Evolutionary conservation across 2,113 vertebrate species (phyloP).

Genomic region (Ivindomyrus marchei): DNA sequence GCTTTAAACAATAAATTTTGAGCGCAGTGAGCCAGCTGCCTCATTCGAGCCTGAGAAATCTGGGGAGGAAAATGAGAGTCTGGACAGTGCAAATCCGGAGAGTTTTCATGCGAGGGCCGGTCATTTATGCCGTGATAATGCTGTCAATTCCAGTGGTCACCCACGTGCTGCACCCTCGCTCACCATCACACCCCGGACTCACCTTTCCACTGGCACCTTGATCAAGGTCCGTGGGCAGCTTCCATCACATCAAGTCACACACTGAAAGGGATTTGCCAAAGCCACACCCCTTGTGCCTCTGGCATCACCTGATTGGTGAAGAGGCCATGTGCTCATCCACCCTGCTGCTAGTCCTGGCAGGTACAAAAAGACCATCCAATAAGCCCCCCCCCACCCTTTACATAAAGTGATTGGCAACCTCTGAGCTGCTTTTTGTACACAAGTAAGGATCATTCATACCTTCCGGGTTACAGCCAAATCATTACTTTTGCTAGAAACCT

Average conservation of each 20-base stretch:
- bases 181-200: background rate
- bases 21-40: background rate
- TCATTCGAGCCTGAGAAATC: background rate
- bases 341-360: background rate
- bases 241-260: background rate
- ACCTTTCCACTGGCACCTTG: background rate
- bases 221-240: background rate
- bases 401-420: background rate
- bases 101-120: background rate
- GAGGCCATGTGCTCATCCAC: background rate
- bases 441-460: background rate
- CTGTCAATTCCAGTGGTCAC: background rate
- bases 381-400: background rate
- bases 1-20: background rate
- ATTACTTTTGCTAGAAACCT: background rate
- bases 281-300: background rate
- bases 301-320: background rate
- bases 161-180: background rate
- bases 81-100: background rate
- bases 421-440: background rate
- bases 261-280: background rate
- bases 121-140: background rate
- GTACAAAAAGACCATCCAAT: background rate
- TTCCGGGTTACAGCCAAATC: background rate
- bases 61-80: background rate